phyloP scores from a whole-genome alignment of 2,113 vertebrate genomes.

The Orycteropus afer region DNA sequence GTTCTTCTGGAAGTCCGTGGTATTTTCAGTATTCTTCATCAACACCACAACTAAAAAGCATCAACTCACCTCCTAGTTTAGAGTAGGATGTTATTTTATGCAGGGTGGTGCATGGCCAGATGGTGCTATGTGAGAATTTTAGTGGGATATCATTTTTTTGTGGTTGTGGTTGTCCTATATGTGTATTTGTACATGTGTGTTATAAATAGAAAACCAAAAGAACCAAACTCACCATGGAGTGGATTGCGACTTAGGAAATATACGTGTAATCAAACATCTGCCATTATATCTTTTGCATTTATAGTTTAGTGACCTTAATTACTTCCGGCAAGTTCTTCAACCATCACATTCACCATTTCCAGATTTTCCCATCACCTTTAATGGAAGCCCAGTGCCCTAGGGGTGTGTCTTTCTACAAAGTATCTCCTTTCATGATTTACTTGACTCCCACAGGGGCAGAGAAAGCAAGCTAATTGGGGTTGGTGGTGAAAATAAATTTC shows the following conservation, averaged over 20 bases:
- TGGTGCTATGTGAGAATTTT: rapidly evolving
- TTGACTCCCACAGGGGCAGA: not conserved
- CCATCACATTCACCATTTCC: not conserved
- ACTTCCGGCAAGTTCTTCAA: not conserved
- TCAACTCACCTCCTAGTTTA: not conserved
- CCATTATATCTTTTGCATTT: not conserved
- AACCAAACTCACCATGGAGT: not conserved
- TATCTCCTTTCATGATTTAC: not conserved
- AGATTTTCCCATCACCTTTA: not conserved
- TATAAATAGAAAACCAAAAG: not conserved
- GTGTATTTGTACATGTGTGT: not conserved
- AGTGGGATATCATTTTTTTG: not conserved
- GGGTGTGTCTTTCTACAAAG: rapidly evolving
- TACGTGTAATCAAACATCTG: not conserved
- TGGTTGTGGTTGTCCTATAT: not conserved
- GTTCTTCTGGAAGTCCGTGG: too few species aligned
- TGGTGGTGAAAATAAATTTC: not conserved
- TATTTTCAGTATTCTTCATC: too few species aligned
- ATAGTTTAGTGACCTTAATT: not conserved
- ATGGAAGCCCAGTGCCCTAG: not conserved
- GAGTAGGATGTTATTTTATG: rapidly evolving
- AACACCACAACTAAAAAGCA: too few species aligned
- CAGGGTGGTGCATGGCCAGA: rapidly evolving
- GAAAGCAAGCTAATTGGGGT: not conserved
- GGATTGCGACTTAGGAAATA: not conserved